Base-by-base conservation (phyloP, 2,797 vertebrate genomes). In the Pteronotus mesoamericanus region DNA sequence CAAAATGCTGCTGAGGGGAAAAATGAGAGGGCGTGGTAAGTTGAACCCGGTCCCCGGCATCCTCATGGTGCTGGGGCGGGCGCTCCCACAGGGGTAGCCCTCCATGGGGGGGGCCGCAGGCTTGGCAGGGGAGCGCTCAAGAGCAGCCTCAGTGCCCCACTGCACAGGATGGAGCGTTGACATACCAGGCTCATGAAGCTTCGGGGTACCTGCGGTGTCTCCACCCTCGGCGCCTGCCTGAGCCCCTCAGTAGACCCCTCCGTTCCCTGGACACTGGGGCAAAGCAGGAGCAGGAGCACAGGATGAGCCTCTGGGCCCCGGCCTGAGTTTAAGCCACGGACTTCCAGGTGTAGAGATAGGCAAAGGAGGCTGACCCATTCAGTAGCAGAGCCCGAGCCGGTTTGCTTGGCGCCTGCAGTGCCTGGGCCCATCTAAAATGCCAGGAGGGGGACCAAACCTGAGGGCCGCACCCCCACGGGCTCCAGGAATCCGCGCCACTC, bases 141-240 rank as follows among this genome's bases (percentile, higher is more conserved):
- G 22, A 92, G 46, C 34, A 87, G 71, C n/a, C 53, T 85, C 16
- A 4, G 21, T 83, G 68, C 55, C 94, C 92, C 57, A 42, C 24
- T 6, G 2, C 32, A 26, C 29, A 4, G n/a, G 39, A 34, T 32
- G 3, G 44, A 44, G 3, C 57, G 39, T 44, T 61, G 84, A 55
- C 88, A 57, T 97, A 98, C 98, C 98, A 97, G 86, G 82, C 64
- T 96, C 7, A 74, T 85, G 72, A 96, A 9, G n/a, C 90, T 97
- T 22, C 86, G 51, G 19, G 74, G 77, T 46, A 15, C 89, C 53
- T 75, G n/a, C 29, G 83, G 37, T 29, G 78, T 92, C 74, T 97
- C 90, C 69, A 46, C 86, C 57, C 74, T 95, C 0, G 34, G 53
- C 79, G 44, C 74, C 74, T 97, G 96, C 29, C n/a, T 16, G 48